phyloP scores from a whole-genome alignment of 2,113 vertebrate species.

The Isurus oxyrinchus region DNA sequence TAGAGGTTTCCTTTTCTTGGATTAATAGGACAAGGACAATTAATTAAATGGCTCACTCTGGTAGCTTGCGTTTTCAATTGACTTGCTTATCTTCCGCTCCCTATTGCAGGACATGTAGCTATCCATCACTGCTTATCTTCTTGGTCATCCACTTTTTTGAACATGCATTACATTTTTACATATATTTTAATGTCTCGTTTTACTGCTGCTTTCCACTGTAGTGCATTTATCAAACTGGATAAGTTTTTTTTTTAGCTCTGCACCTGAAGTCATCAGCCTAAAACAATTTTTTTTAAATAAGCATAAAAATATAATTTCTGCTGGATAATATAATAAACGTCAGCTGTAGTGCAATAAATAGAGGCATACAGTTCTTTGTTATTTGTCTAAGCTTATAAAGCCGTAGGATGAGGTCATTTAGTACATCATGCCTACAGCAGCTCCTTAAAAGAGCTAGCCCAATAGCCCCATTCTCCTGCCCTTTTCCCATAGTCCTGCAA shows the following conservation, averaged over 20 bases:
- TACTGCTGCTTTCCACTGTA: background rate
- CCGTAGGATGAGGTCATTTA: background rate
- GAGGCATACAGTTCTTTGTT: background rate
- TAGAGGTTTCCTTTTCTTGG: background rate
- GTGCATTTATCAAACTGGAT: background rate
- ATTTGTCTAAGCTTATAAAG: background rate
- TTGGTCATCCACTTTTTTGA: background rate
- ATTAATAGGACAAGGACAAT: background rate
- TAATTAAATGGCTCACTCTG: background rate
- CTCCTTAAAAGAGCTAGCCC: background rate
- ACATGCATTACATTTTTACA: background rate
- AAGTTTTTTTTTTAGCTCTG: background rate
- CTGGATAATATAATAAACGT: background rate
- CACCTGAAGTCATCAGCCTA: background rate
- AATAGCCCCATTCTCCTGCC: too few relatives aligned
- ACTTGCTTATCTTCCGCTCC: background rate
- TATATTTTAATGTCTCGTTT: background rate
- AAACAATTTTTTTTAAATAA: background rate
- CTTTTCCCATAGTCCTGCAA: too few relatives aligned
- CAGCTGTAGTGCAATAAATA: background rate
- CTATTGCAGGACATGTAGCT: background rate
- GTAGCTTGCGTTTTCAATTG: background rate
- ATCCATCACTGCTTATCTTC: constrained; percentile 9
- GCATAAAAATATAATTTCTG: background rate
- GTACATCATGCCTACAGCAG: background rate